These are phyloP conservation scores for Amphiprion clarkii DNA, from an alignment of 2,797 vertebrate genomes.

Conservation along the genomic window DNA sequence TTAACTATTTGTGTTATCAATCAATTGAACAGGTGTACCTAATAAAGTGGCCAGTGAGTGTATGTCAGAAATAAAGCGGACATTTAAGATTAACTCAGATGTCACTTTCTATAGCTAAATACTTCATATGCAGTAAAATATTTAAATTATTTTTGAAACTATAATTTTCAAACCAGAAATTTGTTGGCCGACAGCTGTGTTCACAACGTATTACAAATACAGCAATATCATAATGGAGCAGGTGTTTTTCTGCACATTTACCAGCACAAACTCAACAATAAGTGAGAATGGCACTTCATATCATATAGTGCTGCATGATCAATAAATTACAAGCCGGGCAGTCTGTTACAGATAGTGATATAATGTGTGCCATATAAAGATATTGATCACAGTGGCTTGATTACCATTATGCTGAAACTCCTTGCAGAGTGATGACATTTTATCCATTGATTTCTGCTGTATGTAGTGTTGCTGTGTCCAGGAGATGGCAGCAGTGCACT, in stretches of 20 bases:
- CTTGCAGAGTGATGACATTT: conserved; percentile 1
- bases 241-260: neutral
- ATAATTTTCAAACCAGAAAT: neutral
- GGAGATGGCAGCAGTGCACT: conserved; percentile 71
- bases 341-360: neutral
- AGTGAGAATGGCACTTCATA: neutral
- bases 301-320: neutral
- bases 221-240: neutral
- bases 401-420: neutral
- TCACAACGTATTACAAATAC: neutral
- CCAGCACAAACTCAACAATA: neutral
- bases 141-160: too few relatives aligned
- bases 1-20: too few relatives aligned
- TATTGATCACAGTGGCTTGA: neutral
- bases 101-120: too few relatives aligned
- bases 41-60: too few relatives aligned
- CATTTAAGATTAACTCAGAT: too few relatives aligned
- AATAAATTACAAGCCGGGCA: neutral
- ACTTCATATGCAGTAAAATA: too few relatives aligned
- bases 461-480: conserved; percentile 23
- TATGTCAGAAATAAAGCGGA: too few relatives aligned
- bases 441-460: neutral
- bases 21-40: too few relatives aligned
- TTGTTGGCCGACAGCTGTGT: neutral
- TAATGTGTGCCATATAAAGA: neutral